Conservation (phyloP, 2,888 invertebrate species). For the Tanypteryx hageni region DNA sequence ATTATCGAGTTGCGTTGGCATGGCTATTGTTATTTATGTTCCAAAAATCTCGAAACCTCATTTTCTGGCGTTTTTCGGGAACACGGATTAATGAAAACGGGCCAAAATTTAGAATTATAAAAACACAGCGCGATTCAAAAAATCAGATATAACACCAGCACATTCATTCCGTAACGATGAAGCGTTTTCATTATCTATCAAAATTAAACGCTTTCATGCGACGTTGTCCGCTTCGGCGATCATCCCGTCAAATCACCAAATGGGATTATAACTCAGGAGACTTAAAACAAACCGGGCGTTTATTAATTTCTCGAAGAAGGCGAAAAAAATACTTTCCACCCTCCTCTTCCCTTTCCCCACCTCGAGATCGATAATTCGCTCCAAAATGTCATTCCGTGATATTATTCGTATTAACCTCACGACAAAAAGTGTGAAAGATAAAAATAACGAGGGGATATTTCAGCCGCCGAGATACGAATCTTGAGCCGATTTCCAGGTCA, state of each 20-base stretch:
- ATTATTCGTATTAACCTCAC: neutral
- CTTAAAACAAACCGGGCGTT: neutral
- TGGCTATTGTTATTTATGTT: no score
- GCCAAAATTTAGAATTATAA: no score
- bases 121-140: no score
- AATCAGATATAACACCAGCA: no score
- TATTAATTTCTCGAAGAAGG: neutral
- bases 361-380: neutral
- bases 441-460: constrained; percentile 54
- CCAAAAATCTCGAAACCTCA: no score
- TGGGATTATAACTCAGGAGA: neutral
- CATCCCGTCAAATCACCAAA: neutral
- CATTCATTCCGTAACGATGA: no score
- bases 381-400: neutral
- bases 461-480: constrained; percentile 47
- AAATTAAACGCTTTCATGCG: neutral
- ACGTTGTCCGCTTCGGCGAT: neutral
- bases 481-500: constrained; percentile 29
- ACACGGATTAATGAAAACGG: no score
- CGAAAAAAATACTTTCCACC: neutral
- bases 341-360: neutral
- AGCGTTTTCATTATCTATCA: no score
- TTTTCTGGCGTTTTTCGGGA: no score
- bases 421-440: constrained; percentile 44
- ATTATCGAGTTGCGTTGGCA: no score